Conservation (phyloP, 2,797 vertebrate genomes). For the Galaxias olidus region DNA sequence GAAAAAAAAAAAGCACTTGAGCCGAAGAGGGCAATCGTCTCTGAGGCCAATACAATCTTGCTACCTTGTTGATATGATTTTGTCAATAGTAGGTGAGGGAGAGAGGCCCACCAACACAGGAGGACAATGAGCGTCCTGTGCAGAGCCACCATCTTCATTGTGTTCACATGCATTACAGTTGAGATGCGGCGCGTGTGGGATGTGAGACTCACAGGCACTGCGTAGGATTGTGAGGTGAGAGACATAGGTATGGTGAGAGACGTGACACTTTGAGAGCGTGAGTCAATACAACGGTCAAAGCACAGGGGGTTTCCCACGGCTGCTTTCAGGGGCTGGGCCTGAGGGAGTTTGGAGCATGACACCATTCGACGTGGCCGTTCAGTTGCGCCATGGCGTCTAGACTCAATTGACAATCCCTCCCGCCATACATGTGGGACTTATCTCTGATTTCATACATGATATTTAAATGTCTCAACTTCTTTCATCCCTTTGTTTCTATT, state of each 20-base stretch:
- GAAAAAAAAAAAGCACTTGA: neutral
- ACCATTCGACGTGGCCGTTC: constrained; percentile 4
- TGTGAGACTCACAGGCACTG: no score
- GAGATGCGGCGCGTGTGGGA: no score
- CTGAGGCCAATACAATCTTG: constrained; percentile 23
- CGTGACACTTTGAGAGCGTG: neutral
- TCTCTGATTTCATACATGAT: neutral
- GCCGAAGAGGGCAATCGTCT: constrained; percentile 6
- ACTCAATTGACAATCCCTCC: constrained; percentile 17
- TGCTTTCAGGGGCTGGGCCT: no score
- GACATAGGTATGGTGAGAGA: neutral
- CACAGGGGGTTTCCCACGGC: no score
- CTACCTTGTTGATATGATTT: constrained; percentile 34
- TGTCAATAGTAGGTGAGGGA: constrained; percentile 35
- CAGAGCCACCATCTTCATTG: neutral
- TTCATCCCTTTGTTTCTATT: neutral
- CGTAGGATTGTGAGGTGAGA: no score
- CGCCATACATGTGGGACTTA: neutral
- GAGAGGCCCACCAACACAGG: constrained; percentile 37
- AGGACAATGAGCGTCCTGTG: constrained; percentile 38
- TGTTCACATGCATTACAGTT: no score
- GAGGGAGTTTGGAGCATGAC: constrained; percentile 19
- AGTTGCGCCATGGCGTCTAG: constrained; percentile 16
- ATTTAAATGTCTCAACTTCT: constrained; percentile 1
- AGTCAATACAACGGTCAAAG: no score